These are phyloP conservation scores for Campoplex nolae DNA, from an alignment of 2,888 invertebrate genomes.

Conservation along the genomic window DNA sequence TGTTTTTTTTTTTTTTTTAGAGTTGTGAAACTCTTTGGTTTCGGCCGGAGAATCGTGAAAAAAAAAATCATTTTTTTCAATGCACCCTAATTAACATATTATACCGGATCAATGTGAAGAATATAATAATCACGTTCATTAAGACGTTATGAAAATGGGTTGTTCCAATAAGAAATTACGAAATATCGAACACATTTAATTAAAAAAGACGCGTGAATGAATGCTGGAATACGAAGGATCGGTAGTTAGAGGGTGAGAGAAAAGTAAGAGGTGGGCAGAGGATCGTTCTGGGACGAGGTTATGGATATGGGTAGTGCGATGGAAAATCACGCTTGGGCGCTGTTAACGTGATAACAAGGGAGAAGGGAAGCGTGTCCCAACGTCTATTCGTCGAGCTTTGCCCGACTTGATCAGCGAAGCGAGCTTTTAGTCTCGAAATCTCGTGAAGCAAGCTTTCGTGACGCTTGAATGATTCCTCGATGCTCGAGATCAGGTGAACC, in stretches of 20 bases:
- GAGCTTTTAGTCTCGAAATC: conserved; percentile 63
- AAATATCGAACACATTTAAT: background rate
- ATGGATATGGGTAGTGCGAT: conserved; percentile 39
- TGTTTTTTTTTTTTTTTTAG: no score
- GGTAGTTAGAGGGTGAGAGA: conserved; percentile 4
- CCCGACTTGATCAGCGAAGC: conserved; percentile 48
- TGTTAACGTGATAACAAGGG: conserved; percentile 75
- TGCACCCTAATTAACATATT: no score
- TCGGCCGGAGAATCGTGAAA: no score
- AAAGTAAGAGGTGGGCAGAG: background rate
- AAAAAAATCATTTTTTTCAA: no score
- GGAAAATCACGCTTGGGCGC: conserved; percentile 73
- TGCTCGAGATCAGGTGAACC: conserved; percentile 62
- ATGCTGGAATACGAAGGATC: conserved; percentile 25
- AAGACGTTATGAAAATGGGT: no score
- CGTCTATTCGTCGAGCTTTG: conserved; percentile 29
- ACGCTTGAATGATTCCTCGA: conserved; percentile 61
- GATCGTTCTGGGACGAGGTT: background rate
- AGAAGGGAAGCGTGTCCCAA: conserved; percentile 73
- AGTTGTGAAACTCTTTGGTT: no score
- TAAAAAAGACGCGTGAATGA: conserved; percentile 18
- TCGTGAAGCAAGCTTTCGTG: conserved; percentile 53
- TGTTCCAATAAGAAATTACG: no score
- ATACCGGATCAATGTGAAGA: no score
- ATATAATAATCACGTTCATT: no score